Evolutionary conservation across 2,888 invertebrate genomes (phyloP).

Genomic region (Tiliacea citrago): DNA sequence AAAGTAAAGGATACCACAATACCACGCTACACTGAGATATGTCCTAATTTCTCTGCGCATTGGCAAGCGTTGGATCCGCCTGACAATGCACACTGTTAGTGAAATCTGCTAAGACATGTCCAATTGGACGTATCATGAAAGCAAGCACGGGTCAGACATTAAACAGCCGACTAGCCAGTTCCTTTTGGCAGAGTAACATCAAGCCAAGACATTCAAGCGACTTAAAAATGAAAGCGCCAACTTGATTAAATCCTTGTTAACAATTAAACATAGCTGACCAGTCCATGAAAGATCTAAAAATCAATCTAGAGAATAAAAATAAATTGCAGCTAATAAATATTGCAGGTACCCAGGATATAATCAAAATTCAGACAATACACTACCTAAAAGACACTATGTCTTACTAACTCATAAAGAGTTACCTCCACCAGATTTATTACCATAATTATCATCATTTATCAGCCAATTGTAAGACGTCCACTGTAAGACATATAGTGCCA

Average conservation of each 20-base stretch:
- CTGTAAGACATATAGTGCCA: not conserved
- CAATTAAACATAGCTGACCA: not conserved
- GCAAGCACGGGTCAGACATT: constrained; percentile 14
- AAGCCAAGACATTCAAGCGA: not conserved
- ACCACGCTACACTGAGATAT: not conserved
- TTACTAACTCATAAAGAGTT: not conserved
- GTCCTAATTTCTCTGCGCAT: constrained; percentile 26
- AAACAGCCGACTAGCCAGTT: not conserved
- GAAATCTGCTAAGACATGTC: constrained; percentile 28
- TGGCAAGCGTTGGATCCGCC: constrained; percentile 30
- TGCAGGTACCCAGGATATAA: not conserved
- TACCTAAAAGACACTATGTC: too few relatives aligned
- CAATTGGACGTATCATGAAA: constrained; percentile 9
- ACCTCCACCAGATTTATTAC: not conserved
- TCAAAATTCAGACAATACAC: not conserved
- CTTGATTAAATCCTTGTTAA: not conserved
- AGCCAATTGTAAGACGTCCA: not conserved
- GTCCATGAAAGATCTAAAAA: not conserved
- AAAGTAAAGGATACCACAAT: not conserved
- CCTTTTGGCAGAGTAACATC: constrained; percentile 29
- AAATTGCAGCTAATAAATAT: not conserved
- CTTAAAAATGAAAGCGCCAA: not conserved
- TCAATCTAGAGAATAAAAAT: not conserved
- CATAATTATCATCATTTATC: not conserved
- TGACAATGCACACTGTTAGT: not conserved